Conservation (phyloP, 92 coral and sea anemone species). For the Galaxea fascicularis region DNA sequence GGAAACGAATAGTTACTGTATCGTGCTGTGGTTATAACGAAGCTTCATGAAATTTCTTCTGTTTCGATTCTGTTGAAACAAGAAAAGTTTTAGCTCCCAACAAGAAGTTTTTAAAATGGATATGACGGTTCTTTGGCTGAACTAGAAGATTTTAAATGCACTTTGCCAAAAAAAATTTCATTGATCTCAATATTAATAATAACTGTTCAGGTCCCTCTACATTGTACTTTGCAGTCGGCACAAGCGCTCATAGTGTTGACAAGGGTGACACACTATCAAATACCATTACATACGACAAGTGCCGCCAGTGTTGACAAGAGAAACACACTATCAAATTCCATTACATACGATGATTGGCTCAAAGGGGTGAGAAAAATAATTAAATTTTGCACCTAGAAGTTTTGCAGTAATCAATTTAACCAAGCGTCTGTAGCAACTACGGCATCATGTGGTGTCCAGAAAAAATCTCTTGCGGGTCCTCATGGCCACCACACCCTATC, state of each 20-base stretch:
- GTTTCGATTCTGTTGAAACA: background rate
- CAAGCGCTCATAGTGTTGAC: too few species aligned
- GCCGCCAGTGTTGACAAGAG: background rate
- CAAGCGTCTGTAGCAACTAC: slow-evolving; percentile 1
- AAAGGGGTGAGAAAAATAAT: background rate
- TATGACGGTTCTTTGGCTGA: background rate
- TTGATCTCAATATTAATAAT: background rate
- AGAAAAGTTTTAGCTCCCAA: background rate
- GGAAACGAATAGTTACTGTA: too few species aligned
- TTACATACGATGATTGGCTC: slow-evolving; percentile 4
- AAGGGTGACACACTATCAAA: too few species aligned
- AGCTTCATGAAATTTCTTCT: background rate
- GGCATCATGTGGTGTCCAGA: slow-evolving; percentile 5
- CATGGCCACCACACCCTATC: background rate
- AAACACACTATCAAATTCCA: background rate
- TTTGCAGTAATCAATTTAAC: background rate
- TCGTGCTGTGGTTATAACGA: background rate
- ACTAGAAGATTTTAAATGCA: background rate
- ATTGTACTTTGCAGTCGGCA: background rate
- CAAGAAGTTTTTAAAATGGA: background rate
- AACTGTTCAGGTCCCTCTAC: background rate
- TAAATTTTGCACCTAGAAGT: background rate
- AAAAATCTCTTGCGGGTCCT: slow-evolving; percentile 6
- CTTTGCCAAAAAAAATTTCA: background rate
- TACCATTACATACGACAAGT: too few species aligned